phyloP scores from a whole-genome alignment of 2,113 vertebrate species.

The Stigmatopora nigra region DNA sequence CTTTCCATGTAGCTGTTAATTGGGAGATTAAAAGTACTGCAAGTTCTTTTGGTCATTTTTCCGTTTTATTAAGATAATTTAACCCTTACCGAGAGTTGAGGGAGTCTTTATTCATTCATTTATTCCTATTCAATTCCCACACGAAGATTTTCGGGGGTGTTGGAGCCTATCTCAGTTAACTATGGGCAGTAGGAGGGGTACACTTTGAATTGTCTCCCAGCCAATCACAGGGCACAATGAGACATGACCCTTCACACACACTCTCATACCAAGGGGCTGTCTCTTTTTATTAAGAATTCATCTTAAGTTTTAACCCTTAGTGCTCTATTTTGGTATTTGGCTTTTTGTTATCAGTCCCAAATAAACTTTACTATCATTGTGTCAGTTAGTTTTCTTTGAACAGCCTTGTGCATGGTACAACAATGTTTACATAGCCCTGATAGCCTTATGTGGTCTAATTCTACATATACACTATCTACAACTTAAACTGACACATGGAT shows the following conservation, averaged over 20 bases:
- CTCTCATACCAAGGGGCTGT: too few relatives aligned
- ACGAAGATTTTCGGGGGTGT: not conserved
- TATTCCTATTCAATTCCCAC: not conserved
- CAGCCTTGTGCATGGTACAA: not conserved
- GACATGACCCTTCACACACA: too few relatives aligned
- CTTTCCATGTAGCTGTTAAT: constrained; percentile 51
- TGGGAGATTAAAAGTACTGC: constrained; percentile 64
- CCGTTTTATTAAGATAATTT: constrained; percentile 43
- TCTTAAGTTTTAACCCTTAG: not conserved
- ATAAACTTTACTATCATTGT: constrained; percentile 14
- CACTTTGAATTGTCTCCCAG: too few relatives aligned
- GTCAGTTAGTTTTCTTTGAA: not conserved
- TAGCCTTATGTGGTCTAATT: not conserved
- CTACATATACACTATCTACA: not conserved
- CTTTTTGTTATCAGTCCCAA: constrained; percentile 1
- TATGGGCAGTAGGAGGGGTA: too few relatives aligned
- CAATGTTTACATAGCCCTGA: not conserved
- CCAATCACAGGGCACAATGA: too few relatives aligned
- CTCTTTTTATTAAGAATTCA: not conserved
- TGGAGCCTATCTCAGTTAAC: too few relatives aligned
- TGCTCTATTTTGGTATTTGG: constrained; percentile 9
- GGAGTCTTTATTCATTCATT: constrained; percentile 47
- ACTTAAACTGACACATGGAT: not conserved
- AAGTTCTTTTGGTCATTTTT: constrained; percentile 58
- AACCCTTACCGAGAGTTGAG: constrained; percentile 37